Evolutionary conservation across 2,113 vertebrate species (phyloP), one percentile per base, ranked within the genome.

Genomic region (Morone chrysops): DNA sequence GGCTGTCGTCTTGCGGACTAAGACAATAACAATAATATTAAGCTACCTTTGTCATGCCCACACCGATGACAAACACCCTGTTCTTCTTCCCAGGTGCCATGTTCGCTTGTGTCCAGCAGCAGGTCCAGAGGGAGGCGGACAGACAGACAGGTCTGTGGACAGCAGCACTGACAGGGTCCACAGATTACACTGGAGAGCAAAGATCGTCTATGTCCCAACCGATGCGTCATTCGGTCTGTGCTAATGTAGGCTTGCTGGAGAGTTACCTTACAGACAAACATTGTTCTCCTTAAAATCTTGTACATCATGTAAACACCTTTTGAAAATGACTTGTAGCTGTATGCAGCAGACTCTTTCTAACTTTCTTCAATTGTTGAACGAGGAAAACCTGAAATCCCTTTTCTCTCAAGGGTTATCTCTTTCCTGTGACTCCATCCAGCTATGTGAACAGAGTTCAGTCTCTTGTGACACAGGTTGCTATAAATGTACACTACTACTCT

Each of bases 31-130:
- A 31, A 31, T 31, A 31, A 31, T 4, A 31, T 31, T 31, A 31
- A 31, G 31, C 31, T 95, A 99, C 98, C 98, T 99, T 97, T 40
- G 98, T 99, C 97, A 99, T 98, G 14, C 97, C 97, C 56, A 99
- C 98, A n/a, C 98, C 98, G 90, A 98, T 94, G 87, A 99, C 97
- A 88, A 98, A 99, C 48, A 97, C 97, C 20, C 95, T 92, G 80
- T 90, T 95, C 67, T 66, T 90, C 54, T 59, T 90, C 38, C 22
- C 8, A 2, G 86, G 88, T 61, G 93, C 79, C 96, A 96, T 96
- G 47, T 70, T 86, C 11, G 54, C 5, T 5, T 59, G 6, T 36
- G 25, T 22, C 10, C 57, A 4, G 70, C 11, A 22, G 61, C 31
- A 20, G 70, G 9, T 63, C 2, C 38, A 61, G 25, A 41, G 4